Base-by-base conservation (phyloP, 2,888 invertebrate species). In the Corbicula japonica region DNA sequence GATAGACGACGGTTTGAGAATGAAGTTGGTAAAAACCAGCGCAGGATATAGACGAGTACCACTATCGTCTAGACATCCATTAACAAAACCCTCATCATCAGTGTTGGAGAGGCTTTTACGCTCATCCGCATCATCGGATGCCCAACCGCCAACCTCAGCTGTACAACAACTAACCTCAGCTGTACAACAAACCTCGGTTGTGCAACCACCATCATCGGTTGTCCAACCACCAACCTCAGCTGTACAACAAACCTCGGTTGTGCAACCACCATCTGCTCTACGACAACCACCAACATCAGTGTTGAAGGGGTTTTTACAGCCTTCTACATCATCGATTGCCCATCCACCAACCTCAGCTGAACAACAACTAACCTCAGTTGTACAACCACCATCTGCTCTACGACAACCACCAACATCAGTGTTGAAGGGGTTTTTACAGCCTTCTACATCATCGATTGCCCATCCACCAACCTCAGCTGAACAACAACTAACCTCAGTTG, bases 1-100 rank as follows among this genome's bases (percentile, higher is more conserved):
- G 48, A 48, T 48, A 4, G 48, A 48, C 23, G 48, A 48, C 23
- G 48, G 48, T 18, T 18, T 48, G 5, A 10, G 48, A 23, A 10
- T 48, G 48, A 48, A 48, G 48, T 48, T 48, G 48, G 48, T 48
- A 18, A 48, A 48, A 48, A 48, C 48, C 8, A 48, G 23, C 48
- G 23, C 48, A 21, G 18, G 48, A 18, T 48, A 10, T 18, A 48
- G 48, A 23, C 48, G n/a, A 48, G 48, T 48, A 48, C 48, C 48
- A 23, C 48, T 48, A n/a, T 48, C 48, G 5, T 6, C 48, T n/a
- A n/a, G n/a, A n/a, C n/a, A n/a, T n/a, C n/a, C n/a, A n/a, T n/a
- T n/a, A n/a, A n/a, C n/a, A n/a, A n/a, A 48, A 21, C n/a, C 41
- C 15, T 41, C 10, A n/a, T 10, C 48, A 18, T 48, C 48, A 5